These are phyloP conservation scores for Pachliopta kotzebuea DNA, from an alignment of 2,888 invertebrate genomes.

Conservation along the genomic window DNA sequence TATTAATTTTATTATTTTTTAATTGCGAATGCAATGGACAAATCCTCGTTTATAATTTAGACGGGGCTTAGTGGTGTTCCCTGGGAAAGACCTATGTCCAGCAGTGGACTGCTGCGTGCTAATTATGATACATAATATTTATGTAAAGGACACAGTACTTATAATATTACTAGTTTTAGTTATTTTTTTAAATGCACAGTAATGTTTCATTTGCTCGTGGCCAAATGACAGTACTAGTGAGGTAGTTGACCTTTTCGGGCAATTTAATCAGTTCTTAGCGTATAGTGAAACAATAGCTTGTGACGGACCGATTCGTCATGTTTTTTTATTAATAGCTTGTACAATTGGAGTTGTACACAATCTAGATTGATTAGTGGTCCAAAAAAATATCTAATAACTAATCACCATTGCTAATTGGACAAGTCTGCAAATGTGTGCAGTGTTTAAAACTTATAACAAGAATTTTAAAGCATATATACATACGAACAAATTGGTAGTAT, in stretches of 20 bases:
- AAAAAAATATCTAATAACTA: slow-evolving; percentile 30
- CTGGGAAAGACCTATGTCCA: too few species aligned
- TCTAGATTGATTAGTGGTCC: slow-evolving; percentile 40
- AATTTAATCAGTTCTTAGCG: slow-evolving; percentile 33
- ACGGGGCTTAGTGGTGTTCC: too few species aligned
- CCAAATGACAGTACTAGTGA: slow-evolving; percentile 35
- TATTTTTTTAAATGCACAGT: slow-evolving; percentile 20
- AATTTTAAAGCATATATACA: too few species aligned
- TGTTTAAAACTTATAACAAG: too few species aligned
- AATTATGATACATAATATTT: too few species aligned
- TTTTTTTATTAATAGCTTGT: slow-evolving; percentile 37
- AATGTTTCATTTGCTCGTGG: slow-evolving; percentile 14
- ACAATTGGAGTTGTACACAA: slow-evolving; percentile 39
- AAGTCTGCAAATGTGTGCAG: background rate
- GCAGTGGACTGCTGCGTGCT: too few species aligned
- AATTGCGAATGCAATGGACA: too few species aligned
- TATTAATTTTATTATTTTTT: too few species aligned
- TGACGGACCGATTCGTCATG: slow-evolving; percentile 48
- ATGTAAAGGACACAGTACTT: background rate
- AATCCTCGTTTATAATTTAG: too few species aligned
- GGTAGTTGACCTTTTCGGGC: slow-evolving; percentile 33
- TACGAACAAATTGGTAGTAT: too few species aligned
- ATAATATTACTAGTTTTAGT: slow-evolving; percentile 9
- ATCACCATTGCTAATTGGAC: slow-evolving; percentile 2
- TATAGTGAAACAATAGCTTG: slow-evolving; percentile 42